phyloP scores from a whole-genome alignment of 2,113 vertebrate genomes.

The Etia nguti region DNA sequence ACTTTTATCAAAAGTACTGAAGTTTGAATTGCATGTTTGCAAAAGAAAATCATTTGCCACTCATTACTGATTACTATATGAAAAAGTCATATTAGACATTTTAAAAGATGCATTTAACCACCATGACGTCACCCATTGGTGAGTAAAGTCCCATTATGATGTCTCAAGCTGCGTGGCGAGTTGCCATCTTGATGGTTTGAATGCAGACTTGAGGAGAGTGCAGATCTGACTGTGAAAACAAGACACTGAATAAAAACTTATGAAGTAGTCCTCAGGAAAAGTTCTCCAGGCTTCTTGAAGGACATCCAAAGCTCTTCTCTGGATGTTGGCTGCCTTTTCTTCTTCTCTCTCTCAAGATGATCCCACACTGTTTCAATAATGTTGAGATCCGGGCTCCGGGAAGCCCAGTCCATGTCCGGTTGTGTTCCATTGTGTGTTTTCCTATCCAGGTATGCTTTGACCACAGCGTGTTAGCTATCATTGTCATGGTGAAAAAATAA shows the following conservation, averaged over 20 bases:
- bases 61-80: not conserved
- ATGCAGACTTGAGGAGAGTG: not conserved
- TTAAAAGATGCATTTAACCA: not conserved
- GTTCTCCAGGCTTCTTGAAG: not conserved
- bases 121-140: not conserved
- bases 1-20: not conserved
- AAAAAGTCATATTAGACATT: not conserved
- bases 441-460: not conserved
- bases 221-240: not conserved
- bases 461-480: not conserved
- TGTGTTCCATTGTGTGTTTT: not conserved
- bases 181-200: not conserved
- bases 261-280: not conserved
- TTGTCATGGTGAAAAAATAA: not conserved
- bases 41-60: not conserved
- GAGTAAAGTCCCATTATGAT: not conserved
- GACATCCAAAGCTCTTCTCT: not conserved
- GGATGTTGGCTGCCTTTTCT: not conserved
- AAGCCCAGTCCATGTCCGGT: not conserved
- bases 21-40: not conserved
- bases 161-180: not conserved
- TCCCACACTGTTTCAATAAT: not conserved
- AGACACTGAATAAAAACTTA: not conserved
- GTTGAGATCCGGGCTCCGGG: not conserved
- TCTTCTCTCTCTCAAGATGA: not conserved